Conservation (phyloP, 37 sponge, comb jelly and placozoan species). For the Oopsacas minuta region DNA sequence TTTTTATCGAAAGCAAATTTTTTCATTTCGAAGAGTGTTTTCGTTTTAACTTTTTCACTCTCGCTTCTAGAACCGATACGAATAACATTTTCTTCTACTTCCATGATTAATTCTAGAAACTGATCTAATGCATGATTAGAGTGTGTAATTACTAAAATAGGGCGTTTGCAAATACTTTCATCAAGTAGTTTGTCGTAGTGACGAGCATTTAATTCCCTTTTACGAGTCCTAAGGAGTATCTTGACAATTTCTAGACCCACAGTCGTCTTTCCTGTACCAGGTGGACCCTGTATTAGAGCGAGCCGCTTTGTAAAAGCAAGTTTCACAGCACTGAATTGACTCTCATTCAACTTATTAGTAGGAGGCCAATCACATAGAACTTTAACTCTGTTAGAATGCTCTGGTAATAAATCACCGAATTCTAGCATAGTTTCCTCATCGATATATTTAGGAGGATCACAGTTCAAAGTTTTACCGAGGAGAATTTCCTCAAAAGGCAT, state of each 20-base stretch:
- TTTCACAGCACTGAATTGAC: slow-evolving; percentile 50
- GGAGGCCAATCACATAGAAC: not conserved
- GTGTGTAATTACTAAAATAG: slow-evolving; percentile 76
- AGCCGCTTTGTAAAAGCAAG: slow-evolving; percentile 52
- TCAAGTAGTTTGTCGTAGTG: not conserved
- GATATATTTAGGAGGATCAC: not conserved
- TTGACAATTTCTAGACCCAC: slow-evolving; percentile 70
- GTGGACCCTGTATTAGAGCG: slow-evolving; percentile 88
- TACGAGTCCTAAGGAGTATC: slow-evolving; percentile 30
- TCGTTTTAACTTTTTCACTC: slow-evolving; percentile 43
- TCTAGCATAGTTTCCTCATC: not conserved
- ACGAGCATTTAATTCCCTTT: slow-evolving; percentile 21
- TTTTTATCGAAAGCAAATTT: not conserved
- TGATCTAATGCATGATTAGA: slow-evolving; percentile 95
- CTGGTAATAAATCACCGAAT: not conserved
- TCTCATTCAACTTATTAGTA: slow-evolving; percentile 29
- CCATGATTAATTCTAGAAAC: slow-evolving; percentile 45
- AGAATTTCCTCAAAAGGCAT: not conserved
- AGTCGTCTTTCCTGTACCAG: slow-evolving; percentile 85
- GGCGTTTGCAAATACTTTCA: slow-evolving; percentile 22
- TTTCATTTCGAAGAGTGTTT: slow-evolving; percentile 21
- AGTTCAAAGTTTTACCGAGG: not conserved
- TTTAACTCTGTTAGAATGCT: not conserved
- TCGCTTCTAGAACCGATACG: slow-evolving; percentile 76
- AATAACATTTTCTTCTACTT: slow-evolving; percentile 31